phyloP scores from a whole-genome alignment of 2,797 vertebrate genomes.

The Onychomys arenicola region DNA sequence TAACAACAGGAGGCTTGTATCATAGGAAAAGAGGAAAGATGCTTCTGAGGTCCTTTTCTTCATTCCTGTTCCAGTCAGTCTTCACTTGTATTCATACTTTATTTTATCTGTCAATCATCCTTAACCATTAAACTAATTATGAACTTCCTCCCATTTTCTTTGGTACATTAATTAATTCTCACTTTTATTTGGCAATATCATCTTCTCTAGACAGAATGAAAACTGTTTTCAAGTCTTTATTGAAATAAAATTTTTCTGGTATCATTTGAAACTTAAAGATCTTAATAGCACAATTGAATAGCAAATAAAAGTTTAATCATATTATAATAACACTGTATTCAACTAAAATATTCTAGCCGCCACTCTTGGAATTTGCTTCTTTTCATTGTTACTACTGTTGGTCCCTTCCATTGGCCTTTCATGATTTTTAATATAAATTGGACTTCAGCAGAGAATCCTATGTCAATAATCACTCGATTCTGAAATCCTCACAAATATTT shows the following conservation, averaged over 20 bases:
- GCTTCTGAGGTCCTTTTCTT: not conserved
- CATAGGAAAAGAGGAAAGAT: not conserved
- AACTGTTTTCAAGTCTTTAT: not conserved
- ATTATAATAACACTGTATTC: conserved; percentile 18
- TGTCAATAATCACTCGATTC: not conserved
- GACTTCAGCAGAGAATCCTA: not conserved
- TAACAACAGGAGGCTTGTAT: not conserved
- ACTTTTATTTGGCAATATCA: conserved; percentile 23
- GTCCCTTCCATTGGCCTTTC: not conserved
- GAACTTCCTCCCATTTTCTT: not conserved
- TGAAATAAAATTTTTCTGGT: not conserved
- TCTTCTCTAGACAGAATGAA: conserved; percentile 18
- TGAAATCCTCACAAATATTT: not conserved
- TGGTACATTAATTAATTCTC: not conserved
- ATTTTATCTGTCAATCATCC: not conserved
- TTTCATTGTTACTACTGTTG: not conserved
- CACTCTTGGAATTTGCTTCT: not conserved
- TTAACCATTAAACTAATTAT: not conserved
- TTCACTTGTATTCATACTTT: not conserved
- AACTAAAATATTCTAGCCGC: not conserved
- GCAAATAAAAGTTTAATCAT: not conserved
- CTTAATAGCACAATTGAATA: not conserved
- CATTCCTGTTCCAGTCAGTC: not conserved
- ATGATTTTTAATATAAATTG: not conserved
- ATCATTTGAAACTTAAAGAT: not conserved